phyloP scores from a whole-genome alignment of 2,888 invertebrate species.

The Troilus luridus region DNA sequence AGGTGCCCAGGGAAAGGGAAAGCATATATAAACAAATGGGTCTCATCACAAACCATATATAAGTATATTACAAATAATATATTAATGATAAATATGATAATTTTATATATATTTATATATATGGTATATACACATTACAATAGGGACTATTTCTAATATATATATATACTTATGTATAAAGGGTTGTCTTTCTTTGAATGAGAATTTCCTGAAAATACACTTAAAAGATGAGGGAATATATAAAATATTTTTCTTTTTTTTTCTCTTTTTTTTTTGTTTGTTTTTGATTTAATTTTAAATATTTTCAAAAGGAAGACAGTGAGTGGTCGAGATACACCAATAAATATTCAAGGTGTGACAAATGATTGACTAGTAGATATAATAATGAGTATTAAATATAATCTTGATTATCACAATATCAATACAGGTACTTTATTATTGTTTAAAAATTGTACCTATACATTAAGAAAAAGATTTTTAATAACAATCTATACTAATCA shows the following conservation, averaged over 20 bases:
- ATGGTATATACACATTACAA: constrained; percentile 59
- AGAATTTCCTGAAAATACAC: constrained; percentile 59
- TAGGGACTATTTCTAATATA: constrained; percentile 42
- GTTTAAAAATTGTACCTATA: constrained; percentile 60
- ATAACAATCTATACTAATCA: constrained; percentile 56
- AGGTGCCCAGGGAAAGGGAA: constrained; percentile 35
- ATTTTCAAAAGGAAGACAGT: constrained; percentile 63
- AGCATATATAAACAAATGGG: constrained; percentile 47
- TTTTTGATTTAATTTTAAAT: constrained; percentile 54
- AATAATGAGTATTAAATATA: constrained; percentile 58
- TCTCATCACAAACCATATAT: constrained; percentile 57
- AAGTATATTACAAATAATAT: constrained; percentile 61
- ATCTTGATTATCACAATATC: constrained; percentile 61
- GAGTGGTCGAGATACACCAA: constrained; percentile 63
- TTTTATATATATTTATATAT: constrained; percentile 53
- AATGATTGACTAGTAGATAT: constrained; percentile 63
- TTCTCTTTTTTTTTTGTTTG: constrained; percentile 20
- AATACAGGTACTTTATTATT: constrained; percentile 62
- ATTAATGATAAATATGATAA: constrained; percentile 57
- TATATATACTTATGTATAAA: constrained; percentile 24
- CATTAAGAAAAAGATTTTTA: constrained; percentile 59
- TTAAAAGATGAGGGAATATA: constrained; percentile 57
- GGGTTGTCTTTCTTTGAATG: constrained; percentile 30
- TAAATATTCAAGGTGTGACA: constrained; percentile 62
- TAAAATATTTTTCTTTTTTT: constrained; percentile 55